Evolutionary conservation across 2,113 vertebrate species (phyloP), one percentile per base, ranked within the genome.

Genomic region (Orientallactaga bullata): DNA sequence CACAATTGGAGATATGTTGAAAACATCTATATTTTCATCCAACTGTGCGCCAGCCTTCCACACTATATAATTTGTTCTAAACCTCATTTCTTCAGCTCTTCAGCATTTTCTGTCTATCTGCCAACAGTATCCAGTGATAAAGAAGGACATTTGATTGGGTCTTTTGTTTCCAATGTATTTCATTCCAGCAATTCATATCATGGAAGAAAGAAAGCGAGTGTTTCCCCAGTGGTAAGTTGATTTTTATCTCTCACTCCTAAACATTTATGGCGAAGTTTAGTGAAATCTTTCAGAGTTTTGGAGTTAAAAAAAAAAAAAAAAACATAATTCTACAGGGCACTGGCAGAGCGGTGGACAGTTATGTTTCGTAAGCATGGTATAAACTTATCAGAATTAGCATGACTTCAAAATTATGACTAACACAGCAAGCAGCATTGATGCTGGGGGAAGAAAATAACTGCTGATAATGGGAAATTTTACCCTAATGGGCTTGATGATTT

Each of bases 171-270:
- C 37, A 69, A 23, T 35, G 20, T 90, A 83, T 92, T 55, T 16
- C 55, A 55, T 55, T 85, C 71, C 66, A 90, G 86, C 71, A 86
- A 81, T 94, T 91, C 93, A 42, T 92, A 63, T 89, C 89, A 69
- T 66, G 47, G 28, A 42, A 80, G 37, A 42, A 80, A 77, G n/a
- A 28, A 96, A n/a, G 30, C 78, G 72, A 83, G 10, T 73, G 51
- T 51, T 96, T 94, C 63, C 63, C 39, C 47, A 42, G 3, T 28
- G 18, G 32, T 71, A 94, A 88, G 88, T 66, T 42, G 72, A 80
- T 77, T 87, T 89, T 78, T 89, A 76, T 88, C 47, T 88, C 92
- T 92, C 66, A 81, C 21, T 93, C 39, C 18, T 94, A 94, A 94
- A 86, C n/a, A 79, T 26, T 60, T 65, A 94, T 66, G 74, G 61